Base-by-base conservation (phyloP, 2,113 vertebrate species). In the Columba janthina region DNA sequence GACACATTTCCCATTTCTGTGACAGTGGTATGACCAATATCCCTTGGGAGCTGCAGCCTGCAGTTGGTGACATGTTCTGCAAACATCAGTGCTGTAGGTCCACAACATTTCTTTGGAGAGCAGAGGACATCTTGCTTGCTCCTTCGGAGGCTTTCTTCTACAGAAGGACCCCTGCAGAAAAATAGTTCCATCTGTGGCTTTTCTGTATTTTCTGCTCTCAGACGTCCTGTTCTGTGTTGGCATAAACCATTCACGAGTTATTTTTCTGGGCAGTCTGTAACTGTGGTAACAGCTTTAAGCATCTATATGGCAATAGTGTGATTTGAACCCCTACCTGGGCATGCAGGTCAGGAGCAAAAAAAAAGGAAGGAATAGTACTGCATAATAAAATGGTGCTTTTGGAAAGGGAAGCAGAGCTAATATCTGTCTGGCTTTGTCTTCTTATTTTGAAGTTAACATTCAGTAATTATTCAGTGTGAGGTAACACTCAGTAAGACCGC, bases 41-140 rank as follows among this genome's bases (percentile, higher is more conserved):
- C 24, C 17, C 56, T 71, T 15, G 2, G 3, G 25, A 89, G 34
- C 38, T 44, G 28, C 28, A 76, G 2, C 5, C 9, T 32, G 29
- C 17, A 15, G 44, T 32, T 2, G 0, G 18, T 29, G 17, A 28
- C 0, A 0, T 46, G 14, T n/a, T 66, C 32, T 48, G 34, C 12
- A 61, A 40, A 42, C 10, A 10, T 16, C 0, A 0, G 12, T 31
- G 15, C 29, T 56, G 12, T 8, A 34, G 25, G 22, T 51, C 8
- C 16, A 25, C 9, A 24, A 18, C 10, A 17, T 32, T 61, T 38
- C 66, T 66, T 48, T 12, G 32, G n/a, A 69, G 26, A 32, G 9
- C 6, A 81, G 24, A 62, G 8, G 2, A 2, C 20, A 32, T 22
- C 38, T 75, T 2, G 0, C 31, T 24, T 14, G 20, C 14, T 78